A percentile compares a stretch with the other conserved stretches of the same genome.
Conservation (phyloP, 2,113 vertebrate species). For the Zosterops hypoxanthus region DNA sequence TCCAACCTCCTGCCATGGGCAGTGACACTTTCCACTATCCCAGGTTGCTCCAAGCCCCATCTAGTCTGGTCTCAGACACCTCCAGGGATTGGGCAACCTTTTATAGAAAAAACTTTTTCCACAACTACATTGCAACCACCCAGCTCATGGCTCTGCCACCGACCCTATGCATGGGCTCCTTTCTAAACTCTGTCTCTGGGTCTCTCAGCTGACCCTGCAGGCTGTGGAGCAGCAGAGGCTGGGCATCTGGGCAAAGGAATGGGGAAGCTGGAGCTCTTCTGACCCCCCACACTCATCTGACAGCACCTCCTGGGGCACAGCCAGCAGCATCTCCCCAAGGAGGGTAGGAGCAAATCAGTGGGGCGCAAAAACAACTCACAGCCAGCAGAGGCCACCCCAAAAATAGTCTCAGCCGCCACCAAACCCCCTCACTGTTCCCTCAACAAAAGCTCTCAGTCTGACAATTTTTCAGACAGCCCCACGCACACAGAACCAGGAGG, state of each 20-base stretch:
- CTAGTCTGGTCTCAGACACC: not conserved
- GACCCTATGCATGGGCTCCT: not conserved
- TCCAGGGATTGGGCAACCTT: not conserved
- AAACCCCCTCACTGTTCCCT: too few relatives aligned
- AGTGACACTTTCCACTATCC: not conserved
- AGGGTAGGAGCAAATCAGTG: accelerated
- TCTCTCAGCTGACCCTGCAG: not conserved
- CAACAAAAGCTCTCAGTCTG: not conserved
- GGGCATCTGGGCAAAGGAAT: not conserved
- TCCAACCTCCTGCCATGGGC: not conserved
- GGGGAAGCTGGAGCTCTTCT: not conserved
- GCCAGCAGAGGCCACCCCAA: not conserved
- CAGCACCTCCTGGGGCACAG: not conserved
- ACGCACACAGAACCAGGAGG: accelerated
- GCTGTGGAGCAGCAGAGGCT: too few relatives aligned
- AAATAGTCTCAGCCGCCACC: accelerated
- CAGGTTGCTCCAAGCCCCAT: not conserved
- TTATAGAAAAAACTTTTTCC: accelerated
- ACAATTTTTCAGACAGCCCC: not conserved
- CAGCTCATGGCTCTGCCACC: not conserved
- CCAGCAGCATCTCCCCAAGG: not conserved
- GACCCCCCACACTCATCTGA: not conserved
- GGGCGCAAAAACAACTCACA: not conserved
- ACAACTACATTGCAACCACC: not conserved
- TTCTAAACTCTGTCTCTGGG: too few relatives aligned